Base-by-base conservation (phyloP, 2,888 invertebrate genomes). In the Hirtodrosophila trivittata region DNA sequence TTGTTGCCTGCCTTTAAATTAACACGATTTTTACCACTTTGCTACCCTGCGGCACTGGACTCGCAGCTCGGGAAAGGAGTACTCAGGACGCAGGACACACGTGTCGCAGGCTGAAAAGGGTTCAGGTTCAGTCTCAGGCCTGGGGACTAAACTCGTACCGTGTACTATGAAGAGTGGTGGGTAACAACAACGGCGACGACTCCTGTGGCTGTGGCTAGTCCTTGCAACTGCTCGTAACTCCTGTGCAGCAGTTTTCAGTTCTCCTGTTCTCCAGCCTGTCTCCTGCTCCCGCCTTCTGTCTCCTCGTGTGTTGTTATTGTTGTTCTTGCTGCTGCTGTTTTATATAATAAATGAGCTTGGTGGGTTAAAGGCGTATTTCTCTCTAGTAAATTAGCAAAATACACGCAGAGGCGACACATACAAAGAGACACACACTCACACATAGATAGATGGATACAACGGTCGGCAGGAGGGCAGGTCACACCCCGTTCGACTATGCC, bases 331-430 rank as follows among this genome's bases (percentile, higher is more conserved):
- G 67, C 38, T 74, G 74, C 56, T 80, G 72, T 81, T 89, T 84
- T 86, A 88, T 89, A 88, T 89, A 89, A 89, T 89, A 87, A 88
- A 89, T 89, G 88, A 89, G 88, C 88, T 85, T 68, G 78, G 87
- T 78, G 89, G 89, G 87, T 89, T 89, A 87, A 87, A 87, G 89
- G 89, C 89, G 89, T 89, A 87, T 85, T 81, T 77, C 77, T 89
- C 89, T 89, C 89, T 89, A 88, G 89, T 89, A 89, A 89, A 89
- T 89, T 89, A 89, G 88, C 86, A 87, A 77, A 83, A 86, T 82
- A 87, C 83, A 87, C 75, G 80, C 86, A 74, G 71, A 62, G 69
- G 57, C 70, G 62, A 75, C 68, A 80, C 57, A 63, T 49, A 54
- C 51, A 62, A 41, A 59, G 57, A 49, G 41, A 50, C 49, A 43